phyloP scores from a whole-genome alignment of 2,888 invertebrate species.

The Athalia circularis region DNA sequence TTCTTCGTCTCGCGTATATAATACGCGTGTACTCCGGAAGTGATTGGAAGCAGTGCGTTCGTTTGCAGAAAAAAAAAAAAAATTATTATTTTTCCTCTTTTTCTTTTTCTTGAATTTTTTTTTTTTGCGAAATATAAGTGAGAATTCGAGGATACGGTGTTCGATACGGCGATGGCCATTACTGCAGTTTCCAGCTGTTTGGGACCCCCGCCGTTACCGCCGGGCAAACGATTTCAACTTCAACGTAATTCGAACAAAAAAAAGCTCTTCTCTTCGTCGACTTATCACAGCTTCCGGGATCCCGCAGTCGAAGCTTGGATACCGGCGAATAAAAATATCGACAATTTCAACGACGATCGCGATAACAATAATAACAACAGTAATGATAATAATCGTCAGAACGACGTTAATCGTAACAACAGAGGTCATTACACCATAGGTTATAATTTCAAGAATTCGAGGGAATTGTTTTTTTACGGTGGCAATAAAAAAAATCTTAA shows the following conservation, averaged over 20 bases:
- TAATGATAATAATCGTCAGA: no score
- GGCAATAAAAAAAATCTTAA: no score
- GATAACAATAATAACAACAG: no score
- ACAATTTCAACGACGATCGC: no score
- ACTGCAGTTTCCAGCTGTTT: constrained; percentile 74
- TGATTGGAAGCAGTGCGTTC: no score
- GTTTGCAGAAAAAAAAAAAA: no score
- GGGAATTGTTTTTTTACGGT: constrained; percentile 35
- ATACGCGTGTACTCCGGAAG: no score
- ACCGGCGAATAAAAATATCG: constrained; percentile 31
- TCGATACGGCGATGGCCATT: constrained; percentile 74
- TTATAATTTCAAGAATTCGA: constrained; percentile 49
- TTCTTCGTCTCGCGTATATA: no score
- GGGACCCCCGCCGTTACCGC: constrained; percentile 78
- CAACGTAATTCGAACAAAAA: constrained; percentile 64
- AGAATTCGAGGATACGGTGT: background rate
- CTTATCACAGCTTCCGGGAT: constrained; percentile 78
- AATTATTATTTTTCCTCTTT: background rate
- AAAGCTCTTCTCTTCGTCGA: constrained; percentile 73
- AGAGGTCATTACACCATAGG: no score
- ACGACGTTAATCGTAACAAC: no score
- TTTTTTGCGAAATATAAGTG: background rate
- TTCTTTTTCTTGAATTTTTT: background rate
- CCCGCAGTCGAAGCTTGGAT: constrained; percentile 75
- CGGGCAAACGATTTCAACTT: constrained; percentile 73